Conservation (phyloP, 2,113 vertebrate genomes). For the Aramus guarauna region DNA sequence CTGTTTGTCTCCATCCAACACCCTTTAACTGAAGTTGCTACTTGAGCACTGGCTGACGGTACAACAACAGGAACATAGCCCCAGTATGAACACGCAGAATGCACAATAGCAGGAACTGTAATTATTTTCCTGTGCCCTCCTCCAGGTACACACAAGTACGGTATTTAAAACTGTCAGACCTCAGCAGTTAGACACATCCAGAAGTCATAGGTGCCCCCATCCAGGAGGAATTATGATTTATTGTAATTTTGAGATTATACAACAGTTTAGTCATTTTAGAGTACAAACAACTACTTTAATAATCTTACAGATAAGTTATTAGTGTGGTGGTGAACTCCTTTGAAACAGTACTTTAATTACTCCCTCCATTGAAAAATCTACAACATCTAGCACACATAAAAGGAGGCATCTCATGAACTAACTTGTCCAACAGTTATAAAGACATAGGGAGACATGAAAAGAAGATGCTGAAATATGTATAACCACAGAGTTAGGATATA, state of each 20-base stretch:
- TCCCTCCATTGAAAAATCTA: slow-evolving; percentile 21
- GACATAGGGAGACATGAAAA: background rate
- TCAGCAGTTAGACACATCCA: background rate
- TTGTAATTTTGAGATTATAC: slow-evolving; percentile 18
- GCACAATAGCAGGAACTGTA: background rate
- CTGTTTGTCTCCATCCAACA: background rate
- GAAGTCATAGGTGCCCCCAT: background rate
- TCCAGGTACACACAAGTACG: accelerated
- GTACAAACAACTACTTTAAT: slow-evolving; percentile 32
- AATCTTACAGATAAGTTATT: slow-evolving; percentile 41
- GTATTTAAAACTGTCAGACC: background rate
- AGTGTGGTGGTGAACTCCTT: background rate
- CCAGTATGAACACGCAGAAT: accelerated
- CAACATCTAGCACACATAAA: slow-evolving; percentile 39
- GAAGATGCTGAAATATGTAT: slow-evolving; percentile 18
- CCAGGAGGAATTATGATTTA: background rate
- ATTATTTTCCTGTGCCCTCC: background rate
- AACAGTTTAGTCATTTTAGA: slow-evolving; percentile 32
- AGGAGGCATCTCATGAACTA: background rate
- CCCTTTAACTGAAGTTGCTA: background rate
- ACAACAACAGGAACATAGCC: background rate
- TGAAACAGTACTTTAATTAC: slow-evolving; percentile 45
- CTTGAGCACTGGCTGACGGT: background rate
- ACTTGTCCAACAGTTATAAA: slow-evolving; percentile 37
- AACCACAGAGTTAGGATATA: slow-evolving; percentile 20